Evolutionary conservation across 1,140 invertebrate genomes (phyloP).

Genomic region (Palaemon carinicauda): DNA sequence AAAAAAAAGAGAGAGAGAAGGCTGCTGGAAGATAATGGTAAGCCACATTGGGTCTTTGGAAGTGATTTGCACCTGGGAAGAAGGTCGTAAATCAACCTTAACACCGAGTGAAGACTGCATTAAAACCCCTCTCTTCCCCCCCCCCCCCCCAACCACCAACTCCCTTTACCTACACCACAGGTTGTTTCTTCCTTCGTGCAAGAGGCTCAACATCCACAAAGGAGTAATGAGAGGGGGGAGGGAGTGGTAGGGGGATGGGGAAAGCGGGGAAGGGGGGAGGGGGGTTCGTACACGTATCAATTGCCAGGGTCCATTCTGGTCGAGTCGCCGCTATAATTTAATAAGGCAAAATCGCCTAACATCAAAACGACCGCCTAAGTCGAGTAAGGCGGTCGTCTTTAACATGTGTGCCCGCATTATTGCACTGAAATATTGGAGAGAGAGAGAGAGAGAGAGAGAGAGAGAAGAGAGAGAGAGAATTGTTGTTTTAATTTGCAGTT

Average conservation of each 20-base stretch:
- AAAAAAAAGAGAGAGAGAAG: too few species aligned
- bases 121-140: not conserved
- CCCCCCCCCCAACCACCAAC: not conserved
- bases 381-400: conserved; percentile 22
- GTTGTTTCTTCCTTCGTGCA: not conserved
- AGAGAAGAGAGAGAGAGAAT: not conserved
- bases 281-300: not conserved
- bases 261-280: not conserved
- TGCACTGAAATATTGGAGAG: conserved; percentile 20
- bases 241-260: not conserved
- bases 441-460: not conserved
- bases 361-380: conserved; percentile 35
- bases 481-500: not conserved
- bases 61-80: too few species aligned
- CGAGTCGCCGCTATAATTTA: conserved; percentile 44
- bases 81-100: too few species aligned
- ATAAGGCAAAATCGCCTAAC: conserved; percentile 28
- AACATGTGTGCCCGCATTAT: conserved; percentile 28
- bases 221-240: not conserved
- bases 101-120: too few species aligned
- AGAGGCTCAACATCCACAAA: not conserved
- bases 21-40: too few species aligned
- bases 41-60: too few species aligned
- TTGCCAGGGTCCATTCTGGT: conserved; percentile 15
- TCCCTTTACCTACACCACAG: not conserved